Percentiles rank a stretch among this genome's conserved stretches.
Conservation (phyloP, 2,888 invertebrate species). For the Leptopilina drosophilae region DNA sequence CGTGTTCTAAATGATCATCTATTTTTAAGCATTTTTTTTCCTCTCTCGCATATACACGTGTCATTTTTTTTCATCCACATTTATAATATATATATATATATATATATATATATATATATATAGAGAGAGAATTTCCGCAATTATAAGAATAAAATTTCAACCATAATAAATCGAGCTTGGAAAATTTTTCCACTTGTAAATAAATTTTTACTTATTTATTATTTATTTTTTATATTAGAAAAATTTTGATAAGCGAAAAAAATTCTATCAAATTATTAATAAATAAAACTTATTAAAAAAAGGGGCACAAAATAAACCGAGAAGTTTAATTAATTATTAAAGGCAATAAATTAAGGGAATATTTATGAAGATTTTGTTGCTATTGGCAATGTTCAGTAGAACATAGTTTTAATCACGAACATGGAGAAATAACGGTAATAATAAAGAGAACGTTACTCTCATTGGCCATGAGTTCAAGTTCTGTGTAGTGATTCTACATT, state of each 20-base stretch:
- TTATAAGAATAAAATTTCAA: background rate
- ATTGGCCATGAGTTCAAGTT: background rate
- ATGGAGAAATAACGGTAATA: slow-evolving; percentile 24
- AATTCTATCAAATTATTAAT: too few relatives aligned
- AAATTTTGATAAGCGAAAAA: too few relatives aligned
- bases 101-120: too few relatives aligned
- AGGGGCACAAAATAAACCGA: too few relatives aligned
- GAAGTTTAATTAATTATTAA: too few relatives aligned
- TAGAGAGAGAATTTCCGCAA: background rate
- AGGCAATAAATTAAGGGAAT: too few relatives aligned
- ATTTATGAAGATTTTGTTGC: too few relatives aligned
- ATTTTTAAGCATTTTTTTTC: background rate
- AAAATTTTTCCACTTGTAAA: background rate
- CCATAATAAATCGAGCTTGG: background rate
- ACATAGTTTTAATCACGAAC: background rate
- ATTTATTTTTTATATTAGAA: too few relatives aligned
- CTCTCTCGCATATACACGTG: background rate
- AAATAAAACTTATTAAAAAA: too few relatives aligned
- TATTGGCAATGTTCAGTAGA: background rate
- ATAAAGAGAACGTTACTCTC: slow-evolving; percentile 14
- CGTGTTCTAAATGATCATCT: background rate
- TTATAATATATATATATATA: background rate
- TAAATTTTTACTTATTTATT: background rate
- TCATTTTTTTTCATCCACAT: background rate
- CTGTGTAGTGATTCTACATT: background rate